phyloP scores from a whole-genome alignment of 1,140 invertebrate genomes.

The Polypedilum vanderplanki region DNA sequence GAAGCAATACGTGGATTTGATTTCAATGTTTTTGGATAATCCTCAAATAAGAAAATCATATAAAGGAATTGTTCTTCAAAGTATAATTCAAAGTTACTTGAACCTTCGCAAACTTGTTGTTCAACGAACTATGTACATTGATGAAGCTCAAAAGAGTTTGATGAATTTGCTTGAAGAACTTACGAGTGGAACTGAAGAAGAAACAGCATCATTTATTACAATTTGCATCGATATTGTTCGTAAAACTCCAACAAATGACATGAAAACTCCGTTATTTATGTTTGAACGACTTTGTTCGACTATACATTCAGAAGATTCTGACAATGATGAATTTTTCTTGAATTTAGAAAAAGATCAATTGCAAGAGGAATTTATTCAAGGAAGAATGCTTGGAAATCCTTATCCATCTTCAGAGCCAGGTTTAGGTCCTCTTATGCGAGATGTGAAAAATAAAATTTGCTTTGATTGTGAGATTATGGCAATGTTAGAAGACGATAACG shows the following conservation, averaged over 20 bases:
- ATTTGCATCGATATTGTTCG: slow-evolving; percentile 94
- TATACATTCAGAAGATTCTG: slow-evolving; percentile 95
- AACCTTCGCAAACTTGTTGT: slow-evolving; percentile 84
- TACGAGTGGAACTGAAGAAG: slow-evolving; percentile 92
- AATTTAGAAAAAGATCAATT: slow-evolving; percentile 96
- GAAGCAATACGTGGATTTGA: slow-evolving; percentile 78
- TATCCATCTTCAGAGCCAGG: slow-evolving; percentile 91
- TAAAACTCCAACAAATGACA: slow-evolving; percentile 86
- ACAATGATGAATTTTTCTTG: slow-evolving; percentile 92
- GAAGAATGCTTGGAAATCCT: slow-evolving; percentile 95
- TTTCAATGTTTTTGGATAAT: slow-evolving; percentile 78
- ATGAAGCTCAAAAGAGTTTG: slow-evolving; percentile 94
- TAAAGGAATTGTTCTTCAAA: slow-evolving; percentile 79
- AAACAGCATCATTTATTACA: slow-evolving; percentile 95
- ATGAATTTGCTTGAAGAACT: slow-evolving; percentile 92
- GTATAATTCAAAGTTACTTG: slow-evolving; percentile 87
- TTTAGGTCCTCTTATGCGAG: slow-evolving; percentile 92
- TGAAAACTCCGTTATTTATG: slow-evolving; percentile 93
- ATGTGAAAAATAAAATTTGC: slow-evolving; percentile 98
- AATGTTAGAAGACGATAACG: slow-evolving; percentile 93
- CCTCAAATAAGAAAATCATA: slow-evolving; percentile 77
- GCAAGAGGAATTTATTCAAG: slow-evolving; percentile 96
- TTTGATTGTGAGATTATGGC: slow-evolving; percentile 96
- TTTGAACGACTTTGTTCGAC: slow-evolving; percentile 96
- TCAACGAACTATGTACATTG: slow-evolving; percentile 88